phyloP scores from a whole-genome alignment of 2,113 vertebrate genomes.

The Tychaedon coryphoeus region DNA sequence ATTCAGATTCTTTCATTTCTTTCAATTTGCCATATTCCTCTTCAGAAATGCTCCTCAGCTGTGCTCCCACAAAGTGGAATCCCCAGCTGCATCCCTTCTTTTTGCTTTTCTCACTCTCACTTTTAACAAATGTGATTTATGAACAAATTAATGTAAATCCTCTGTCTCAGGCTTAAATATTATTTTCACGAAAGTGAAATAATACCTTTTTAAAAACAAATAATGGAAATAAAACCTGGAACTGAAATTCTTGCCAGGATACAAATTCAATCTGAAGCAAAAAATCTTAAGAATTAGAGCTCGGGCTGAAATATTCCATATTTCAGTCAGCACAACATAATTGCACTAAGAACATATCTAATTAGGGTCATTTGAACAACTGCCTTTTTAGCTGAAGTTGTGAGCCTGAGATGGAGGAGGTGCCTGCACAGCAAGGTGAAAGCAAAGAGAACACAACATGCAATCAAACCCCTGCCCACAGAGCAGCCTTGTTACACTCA shows the following conservation, averaged over 20 bases:
- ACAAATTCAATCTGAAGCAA: not conserved
- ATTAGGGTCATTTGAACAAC: not conserved
- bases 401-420: not conserved
- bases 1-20: not conserved
- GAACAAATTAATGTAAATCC: not conserved
- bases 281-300: not conserved
- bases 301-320: not conserved
- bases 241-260: not conserved
- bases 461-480: not conserved
- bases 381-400: not conserved
- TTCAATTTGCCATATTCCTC: not conserved
- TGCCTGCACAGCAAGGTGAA: constrained; percentile 36
- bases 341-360: not conserved
- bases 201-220: not conserved
- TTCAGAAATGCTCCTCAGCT: not conserved
- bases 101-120: not conserved
- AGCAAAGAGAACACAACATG: constrained; percentile 17
- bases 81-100: not conserved
- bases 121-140: not conserved
- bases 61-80: not conserved
- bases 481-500: not conserved
- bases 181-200: not conserved
- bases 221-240: not conserved
- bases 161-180: not conserved
- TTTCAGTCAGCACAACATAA: not conserved